A percentile compares a stretch with the other conserved stretches of the same genome.
Conservation (phyloP, 2,888 invertebrate genomes). For the Tenodera sinensis region DNA sequence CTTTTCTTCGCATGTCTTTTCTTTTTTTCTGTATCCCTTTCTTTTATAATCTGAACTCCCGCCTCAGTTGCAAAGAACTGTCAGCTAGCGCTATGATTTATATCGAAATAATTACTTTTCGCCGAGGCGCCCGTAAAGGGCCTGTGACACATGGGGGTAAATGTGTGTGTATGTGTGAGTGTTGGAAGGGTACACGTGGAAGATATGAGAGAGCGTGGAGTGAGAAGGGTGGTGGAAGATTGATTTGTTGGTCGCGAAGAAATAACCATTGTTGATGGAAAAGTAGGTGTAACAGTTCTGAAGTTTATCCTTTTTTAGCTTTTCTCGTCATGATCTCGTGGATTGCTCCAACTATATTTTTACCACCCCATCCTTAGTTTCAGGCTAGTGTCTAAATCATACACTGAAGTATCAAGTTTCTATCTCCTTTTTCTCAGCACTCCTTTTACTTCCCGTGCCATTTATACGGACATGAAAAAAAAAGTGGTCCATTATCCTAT, state of each 20-base stretch:
- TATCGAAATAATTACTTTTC: conserved; percentile 45
- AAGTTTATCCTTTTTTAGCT: not conserved
- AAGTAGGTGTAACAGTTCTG: not conserved
- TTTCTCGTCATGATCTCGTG: not conserved
- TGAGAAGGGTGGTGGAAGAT: not conserved
- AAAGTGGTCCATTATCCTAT: too few relatives aligned
- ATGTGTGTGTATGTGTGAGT: not conserved
- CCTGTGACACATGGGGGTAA: not conserved
- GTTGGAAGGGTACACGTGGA: not conserved
- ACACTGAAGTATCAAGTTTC: too few relatives aligned
- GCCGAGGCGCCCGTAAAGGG: conserved; percentile 13
- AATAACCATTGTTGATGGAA: not conserved
- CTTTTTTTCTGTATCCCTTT: conserved; percentile 8
- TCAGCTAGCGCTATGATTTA: conserved; percentile 43
- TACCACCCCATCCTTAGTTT: too few relatives aligned
- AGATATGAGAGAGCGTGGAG: not conserved
- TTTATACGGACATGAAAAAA: too few relatives aligned
- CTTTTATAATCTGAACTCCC: conserved; percentile 24
- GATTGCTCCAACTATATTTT: too few relatives aligned
- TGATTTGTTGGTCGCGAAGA: not conserved
- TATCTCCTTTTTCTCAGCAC: too few relatives aligned
- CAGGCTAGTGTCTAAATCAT: too few relatives aligned
- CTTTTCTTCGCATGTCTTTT: conserved; percentile 17
- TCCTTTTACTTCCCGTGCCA: too few relatives aligned
- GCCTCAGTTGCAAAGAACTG: conserved; percentile 34